Conservation (phyloP, 1,140 invertebrate genomes). For the Hycleus cichorii region DNA sequence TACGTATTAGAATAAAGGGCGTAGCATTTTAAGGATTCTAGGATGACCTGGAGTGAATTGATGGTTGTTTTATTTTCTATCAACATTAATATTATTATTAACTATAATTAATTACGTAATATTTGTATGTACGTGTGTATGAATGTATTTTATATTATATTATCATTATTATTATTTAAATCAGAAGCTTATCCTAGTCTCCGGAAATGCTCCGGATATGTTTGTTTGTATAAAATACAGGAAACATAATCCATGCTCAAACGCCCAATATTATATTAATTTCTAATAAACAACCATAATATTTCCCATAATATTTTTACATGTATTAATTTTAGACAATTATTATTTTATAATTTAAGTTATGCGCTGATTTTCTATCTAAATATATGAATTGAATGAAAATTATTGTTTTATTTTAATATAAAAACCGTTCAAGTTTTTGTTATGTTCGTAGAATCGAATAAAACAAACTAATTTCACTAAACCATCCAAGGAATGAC, state of each 20-base stretch:
- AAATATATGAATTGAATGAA: constrained; percentile 16
- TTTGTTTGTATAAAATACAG: constrained; percentile 9
- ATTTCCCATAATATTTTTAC: constrained; percentile 18
- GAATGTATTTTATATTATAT: constrained; percentile 6
- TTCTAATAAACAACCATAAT: too few relatives aligned
- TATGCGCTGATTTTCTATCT: constrained; percentile 13
- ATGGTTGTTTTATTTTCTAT: constrained; percentile 2
- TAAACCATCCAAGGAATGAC: too few relatives aligned
- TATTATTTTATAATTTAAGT: constrained; percentile 12
- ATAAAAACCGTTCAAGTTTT: too few relatives aligned
- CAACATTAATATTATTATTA: too few relatives aligned
- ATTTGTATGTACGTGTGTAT: constrained; percentile 1
- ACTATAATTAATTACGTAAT: too few relatives aligned
- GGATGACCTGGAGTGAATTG: constrained; percentile 33
- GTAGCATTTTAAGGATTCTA: constrained; percentile 26
- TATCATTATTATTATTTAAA: too few relatives aligned
- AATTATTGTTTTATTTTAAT: neutral
- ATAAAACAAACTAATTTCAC: too few relatives aligned
- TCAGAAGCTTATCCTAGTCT: constrained; percentile 35
- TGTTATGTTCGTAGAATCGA: too few relatives aligned
- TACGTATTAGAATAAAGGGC: neutral
- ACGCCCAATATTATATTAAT: constrained; percentile 8
- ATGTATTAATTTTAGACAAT: constrained; percentile 21
- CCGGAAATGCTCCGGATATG: constrained; percentile 15
- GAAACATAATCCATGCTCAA: constrained; percentile 8